Percentiles rank a stretch among this genome's conserved stretches.
Evolutionary conservation across 2,888 invertebrate genomes (phyloP).

Genomic region (Tubulanus polymorphus): DNA sequence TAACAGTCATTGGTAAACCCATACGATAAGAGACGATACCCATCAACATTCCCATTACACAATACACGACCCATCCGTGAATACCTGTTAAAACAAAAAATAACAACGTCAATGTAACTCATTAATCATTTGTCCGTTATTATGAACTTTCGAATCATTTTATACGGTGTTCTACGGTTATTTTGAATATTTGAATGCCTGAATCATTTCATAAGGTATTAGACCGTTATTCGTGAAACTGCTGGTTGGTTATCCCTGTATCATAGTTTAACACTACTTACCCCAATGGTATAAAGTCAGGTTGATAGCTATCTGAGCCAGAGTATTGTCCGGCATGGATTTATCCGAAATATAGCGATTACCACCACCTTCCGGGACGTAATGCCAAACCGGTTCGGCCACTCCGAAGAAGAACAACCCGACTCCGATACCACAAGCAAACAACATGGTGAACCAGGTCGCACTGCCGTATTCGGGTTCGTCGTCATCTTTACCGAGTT

Average conservation of each 20-base stretch:
- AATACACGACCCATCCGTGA: constrained; percentile 16
- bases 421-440: constrained; percentile 18
- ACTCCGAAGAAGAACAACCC: constrained; percentile 19
- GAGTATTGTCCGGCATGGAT: constrained; percentile 11
- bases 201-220: too few species aligned
- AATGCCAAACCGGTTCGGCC: constrained; percentile 18
- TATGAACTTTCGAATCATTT: too few species aligned
- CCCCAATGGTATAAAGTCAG: constrained; percentile 18
- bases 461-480: constrained; percentile 16
- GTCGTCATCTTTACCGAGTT: constrained; percentile 14
- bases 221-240: too few species aligned
- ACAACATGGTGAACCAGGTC: constrained; percentile 18
- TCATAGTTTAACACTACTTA: too few species aligned
- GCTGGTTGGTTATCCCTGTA: too few species aligned
- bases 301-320: constrained; percentile 15
- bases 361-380: constrained; percentile 9
- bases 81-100: too few species aligned
- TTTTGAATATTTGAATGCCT: too few species aligned
- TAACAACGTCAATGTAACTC: too few species aligned
- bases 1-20: constrained; percentile 16
- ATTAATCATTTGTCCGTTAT: too few species aligned
- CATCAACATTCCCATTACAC: constrained; percentile 12
- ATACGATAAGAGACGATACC: constrained; percentile 16
- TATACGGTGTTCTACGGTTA: too few species aligned
- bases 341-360: too few species aligned